Evolutionary conservation across 2,888 invertebrate species (phyloP), one percentile per base, ranked within the genome.

Genomic region (Monopis laevigella): DNA sequence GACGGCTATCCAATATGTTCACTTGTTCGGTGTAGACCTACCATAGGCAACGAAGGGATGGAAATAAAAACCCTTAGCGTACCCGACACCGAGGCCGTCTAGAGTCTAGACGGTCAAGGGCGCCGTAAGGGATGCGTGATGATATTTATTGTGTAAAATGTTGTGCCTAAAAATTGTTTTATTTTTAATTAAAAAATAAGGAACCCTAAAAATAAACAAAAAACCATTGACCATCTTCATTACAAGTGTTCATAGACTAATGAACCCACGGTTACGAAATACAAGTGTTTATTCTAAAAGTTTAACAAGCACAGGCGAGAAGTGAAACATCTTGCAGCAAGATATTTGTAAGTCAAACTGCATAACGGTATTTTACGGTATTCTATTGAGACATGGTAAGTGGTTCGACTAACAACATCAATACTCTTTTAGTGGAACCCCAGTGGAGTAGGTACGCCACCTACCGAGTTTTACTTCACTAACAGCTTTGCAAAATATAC

Each of bases 331-430:
- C 68, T 67, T 62, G 11, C 34, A 55, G 51, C 53, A 51, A 34
- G 47, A 49, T 68, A 63, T 69, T 68, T 69, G 66, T 68, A 59
- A 67, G 65, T 65, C 65, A 67, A 68, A 66, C 65, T 62, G 59
- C 55, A 62, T 70, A 71, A 69, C 71, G 67, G 72, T 54, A 49
- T 51, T 48, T 48, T 36, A 69, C 71, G 67, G 72, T 54, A 49
- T 51, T 48, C 48, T 36, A 36, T 36, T 43, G 55, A 55, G 54
- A 55, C 51, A 53, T 61, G 65, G 64, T 69, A 75, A 75, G 72
- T 75, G 71, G 58, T 62, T 63, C 56, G 59, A 56, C 65, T 60
- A 73, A 74, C 68, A 72, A 62, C 64, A 70, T 65, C 65, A 65
- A 69, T 67, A 63, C 57, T 63, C 71, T 69, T 62, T 68, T 65